These are phyloP conservation scores for Masticophis lateralis DNA, from an alignment of 2,797 vertebrate genomes.

Conservation along the genomic window DNA sequence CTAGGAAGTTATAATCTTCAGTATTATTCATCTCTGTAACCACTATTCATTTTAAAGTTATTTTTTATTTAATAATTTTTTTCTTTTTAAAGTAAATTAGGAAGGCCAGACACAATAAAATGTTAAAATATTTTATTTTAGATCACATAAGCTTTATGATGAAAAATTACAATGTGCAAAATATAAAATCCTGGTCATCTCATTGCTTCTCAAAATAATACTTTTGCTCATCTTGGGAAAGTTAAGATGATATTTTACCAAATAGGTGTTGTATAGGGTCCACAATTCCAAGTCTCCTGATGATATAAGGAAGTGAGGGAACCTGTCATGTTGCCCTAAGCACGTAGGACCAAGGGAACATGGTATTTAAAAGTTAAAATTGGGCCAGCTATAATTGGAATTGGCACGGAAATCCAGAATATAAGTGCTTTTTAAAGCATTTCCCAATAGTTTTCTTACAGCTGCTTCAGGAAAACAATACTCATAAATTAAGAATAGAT, in stretches of 20 bases:
- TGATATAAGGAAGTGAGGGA: neutral
- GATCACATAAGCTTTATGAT: neutral
- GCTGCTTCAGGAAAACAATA: neutral
- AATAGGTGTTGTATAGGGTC: neutral
- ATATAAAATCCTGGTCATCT: neutral
- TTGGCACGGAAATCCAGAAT: neutral
- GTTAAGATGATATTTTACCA: neutral
- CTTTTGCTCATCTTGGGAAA: neutral
- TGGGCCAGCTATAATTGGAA: neutral
- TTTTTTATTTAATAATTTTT: neutral
- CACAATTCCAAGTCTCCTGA: neutral
- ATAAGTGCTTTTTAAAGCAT: neutral
- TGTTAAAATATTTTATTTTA: neutral
- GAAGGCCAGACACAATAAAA: neutral
- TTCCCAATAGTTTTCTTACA: neutral
- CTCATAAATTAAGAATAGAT: neutral
- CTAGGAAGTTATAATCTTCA: neutral
- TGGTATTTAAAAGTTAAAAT: neutral
- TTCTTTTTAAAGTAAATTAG: neutral
- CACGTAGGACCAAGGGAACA: neutral
- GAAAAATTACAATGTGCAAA: neutral
- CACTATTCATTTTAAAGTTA: neutral
- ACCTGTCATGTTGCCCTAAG: neutral
- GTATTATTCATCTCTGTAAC: conserved; percentile 23
- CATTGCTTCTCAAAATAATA: neutral